A percentile compares a stretch with the other conserved stretches of the same genome.
These are phyloP conservation scores for Thymelicus lineola DNA, from an alignment of 2,888 invertebrate genomes.

Conservation along the genomic window DNA sequence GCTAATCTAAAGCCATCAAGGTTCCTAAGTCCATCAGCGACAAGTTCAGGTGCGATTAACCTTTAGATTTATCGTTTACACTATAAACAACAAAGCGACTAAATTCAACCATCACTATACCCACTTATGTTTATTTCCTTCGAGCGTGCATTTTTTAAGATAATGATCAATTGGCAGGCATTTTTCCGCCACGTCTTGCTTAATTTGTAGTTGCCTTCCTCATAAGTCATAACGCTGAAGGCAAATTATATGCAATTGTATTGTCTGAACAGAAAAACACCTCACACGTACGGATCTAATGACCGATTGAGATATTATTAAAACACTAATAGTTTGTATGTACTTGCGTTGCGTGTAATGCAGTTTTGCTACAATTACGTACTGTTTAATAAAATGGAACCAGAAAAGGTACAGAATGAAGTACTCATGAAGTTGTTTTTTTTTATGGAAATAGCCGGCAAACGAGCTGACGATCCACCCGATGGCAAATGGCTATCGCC, in stretches of 20 bases:
- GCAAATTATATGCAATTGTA: slow-evolving; percentile 48
- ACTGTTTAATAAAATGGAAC: too few relatives aligned
- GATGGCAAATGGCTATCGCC: too few relatives aligned
- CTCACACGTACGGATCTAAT: not conserved
- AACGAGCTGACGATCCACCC: too few relatives aligned
- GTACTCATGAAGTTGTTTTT: too few relatives aligned
- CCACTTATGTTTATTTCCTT: slow-evolving; percentile 14
- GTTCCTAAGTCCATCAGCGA: not conserved
- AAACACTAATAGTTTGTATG: not conserved
- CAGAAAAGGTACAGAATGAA: too few relatives aligned
- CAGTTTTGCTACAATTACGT: too few relatives aligned
- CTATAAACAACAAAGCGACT: not conserved
- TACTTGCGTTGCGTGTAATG: not conserved
- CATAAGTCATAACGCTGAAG: slow-evolving; percentile 32
- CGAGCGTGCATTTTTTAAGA: slow-evolving; percentile 49
- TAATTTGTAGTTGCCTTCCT: slow-evolving; percentile 48
- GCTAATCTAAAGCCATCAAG: not conserved
- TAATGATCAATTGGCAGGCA: slow-evolving; percentile 60
- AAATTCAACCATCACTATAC: not conserved
- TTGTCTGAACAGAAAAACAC: slow-evolving; percentile 42
- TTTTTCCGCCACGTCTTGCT: slow-evolving; percentile 56
- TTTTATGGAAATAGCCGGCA: too few relatives aligned
- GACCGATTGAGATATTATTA: slow-evolving; percentile 25
- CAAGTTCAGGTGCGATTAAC: not conserved
- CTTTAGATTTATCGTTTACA: not conserved